Evolutionary conservation across 35 echinoderm and acorn worm species (phyloP).

Genomic region (Heliocidaris erythrogramma): DNA sequence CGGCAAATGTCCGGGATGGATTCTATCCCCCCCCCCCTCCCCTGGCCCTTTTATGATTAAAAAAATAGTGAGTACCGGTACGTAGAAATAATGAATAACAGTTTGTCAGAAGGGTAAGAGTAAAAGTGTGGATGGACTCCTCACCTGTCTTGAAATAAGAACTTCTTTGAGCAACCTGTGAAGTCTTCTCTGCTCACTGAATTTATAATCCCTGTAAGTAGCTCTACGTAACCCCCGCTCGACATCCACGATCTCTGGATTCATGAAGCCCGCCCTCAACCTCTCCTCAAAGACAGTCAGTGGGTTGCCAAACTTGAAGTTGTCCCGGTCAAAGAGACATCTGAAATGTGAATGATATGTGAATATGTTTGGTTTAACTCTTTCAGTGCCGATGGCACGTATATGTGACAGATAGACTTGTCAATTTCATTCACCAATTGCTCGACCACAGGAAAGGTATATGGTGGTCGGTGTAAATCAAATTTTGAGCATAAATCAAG

Average conservation of each 20-base stretch:
- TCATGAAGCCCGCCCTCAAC: constrained; percentile 57
- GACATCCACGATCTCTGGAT: constrained; percentile 57
- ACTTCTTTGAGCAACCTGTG: constrained; percentile 75
- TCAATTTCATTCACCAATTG: too few relatives aligned
- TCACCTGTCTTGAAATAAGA: constrained; percentile 77
- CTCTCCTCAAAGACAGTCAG: constrained; percentile 39
- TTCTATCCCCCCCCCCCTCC: too few relatives aligned
- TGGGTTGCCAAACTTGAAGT: constrained; percentile 76
- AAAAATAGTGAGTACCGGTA: neutral
- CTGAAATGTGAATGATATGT: neutral
- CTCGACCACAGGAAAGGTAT: too few relatives aligned
- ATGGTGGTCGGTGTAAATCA: too few relatives aligned
- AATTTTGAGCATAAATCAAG: too few relatives aligned
- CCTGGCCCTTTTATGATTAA: too few relatives aligned
- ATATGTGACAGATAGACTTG: too few relatives aligned
- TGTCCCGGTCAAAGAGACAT: constrained; percentile 61
- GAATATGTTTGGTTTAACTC: too few relatives aligned
- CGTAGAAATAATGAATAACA: neutral
- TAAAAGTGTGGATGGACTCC: neutral
- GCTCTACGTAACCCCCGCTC: constrained; percentile 42
- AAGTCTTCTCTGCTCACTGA: constrained; percentile 56
- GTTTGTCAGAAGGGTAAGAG: neutral
- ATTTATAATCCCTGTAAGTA: constrained; percentile 69
- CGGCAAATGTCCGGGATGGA: too few relatives aligned
- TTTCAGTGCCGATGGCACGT: too few relatives aligned